These are phyloP conservation scores for Frieseomelitta varia DNA, from an alignment of 1,140 invertebrate genomes.

Conservation along the genomic window DNA sequence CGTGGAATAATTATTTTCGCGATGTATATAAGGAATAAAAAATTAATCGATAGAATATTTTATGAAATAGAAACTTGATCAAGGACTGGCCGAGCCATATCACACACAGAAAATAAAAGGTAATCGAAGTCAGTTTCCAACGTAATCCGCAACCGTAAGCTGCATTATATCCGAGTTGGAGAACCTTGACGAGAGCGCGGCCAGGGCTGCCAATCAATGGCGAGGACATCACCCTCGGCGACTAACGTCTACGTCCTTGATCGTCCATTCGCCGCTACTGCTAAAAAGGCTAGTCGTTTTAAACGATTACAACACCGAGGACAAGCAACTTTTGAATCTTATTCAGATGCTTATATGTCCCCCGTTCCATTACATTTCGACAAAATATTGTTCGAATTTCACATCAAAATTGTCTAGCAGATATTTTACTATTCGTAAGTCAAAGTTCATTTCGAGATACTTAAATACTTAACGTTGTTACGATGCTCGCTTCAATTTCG, in stretches of 20 bases:
- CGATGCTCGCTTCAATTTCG: neutral
- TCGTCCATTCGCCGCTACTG: conserved; percentile 58
- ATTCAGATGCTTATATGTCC: neutral
- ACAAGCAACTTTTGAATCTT: conserved; percentile 36
- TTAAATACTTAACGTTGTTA: fast-evolving
- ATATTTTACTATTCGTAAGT: neutral
- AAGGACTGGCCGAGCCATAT: neutral
- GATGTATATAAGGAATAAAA: neutral
- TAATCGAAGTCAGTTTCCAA: conserved; percentile 2
- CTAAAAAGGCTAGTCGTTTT: conserved; percentile 38
- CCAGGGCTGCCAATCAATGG: conserved; percentile 77
- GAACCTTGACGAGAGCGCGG: conserved; percentile 64
- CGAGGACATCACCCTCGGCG: conserved; percentile 77
- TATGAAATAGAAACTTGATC: neutral
- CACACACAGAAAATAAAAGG: neutral
- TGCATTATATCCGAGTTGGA: conserved; percentile 43
- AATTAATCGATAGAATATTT: neutral
- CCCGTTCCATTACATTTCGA: neutral
- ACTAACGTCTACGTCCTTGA: conserved; percentile 67
- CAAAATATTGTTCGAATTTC: too few relatives aligned
- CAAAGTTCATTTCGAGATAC: neutral
- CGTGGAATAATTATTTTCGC: neutral
- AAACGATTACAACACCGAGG: conserved; percentile 44
- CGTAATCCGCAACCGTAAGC: conserved; percentile 48
- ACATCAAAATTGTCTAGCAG: neutral